These are phyloP conservation scores for Thamnaconus septentrionalis DNA, from an alignment of 2,113 vertebrate genomes.

Conservation along the genomic window DNA sequence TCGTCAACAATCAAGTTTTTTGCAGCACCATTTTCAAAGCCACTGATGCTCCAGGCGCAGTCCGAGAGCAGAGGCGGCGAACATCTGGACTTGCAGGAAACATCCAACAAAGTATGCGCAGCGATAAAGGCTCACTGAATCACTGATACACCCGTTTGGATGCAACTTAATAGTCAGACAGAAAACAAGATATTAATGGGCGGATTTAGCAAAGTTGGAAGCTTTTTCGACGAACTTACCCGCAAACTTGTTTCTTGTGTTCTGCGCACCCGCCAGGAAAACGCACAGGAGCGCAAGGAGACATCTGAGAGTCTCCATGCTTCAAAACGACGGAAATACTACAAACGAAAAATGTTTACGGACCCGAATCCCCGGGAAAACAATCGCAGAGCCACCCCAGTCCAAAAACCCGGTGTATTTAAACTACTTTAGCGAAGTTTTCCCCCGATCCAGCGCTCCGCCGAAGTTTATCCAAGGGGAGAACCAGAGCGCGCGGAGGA, in stretches of 20 bases:
- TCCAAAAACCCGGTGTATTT: slow-evolving; percentile 16
- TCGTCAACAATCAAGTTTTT: neutral
- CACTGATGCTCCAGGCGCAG: neutral
- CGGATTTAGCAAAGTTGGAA: too few species aligned
- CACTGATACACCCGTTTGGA: too few species aligned
- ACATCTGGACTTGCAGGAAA: slow-evolving; percentile 28
- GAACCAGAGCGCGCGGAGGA: slow-evolving; percentile 51
- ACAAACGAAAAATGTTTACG: neutral
- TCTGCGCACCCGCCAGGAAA: slow-evolving; percentile 46
- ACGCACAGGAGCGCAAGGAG: slow-evolving; percentile 67
- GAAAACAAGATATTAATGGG: too few species aligned
- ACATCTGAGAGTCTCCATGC: slow-evolving; percentile 60
- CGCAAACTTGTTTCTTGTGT: slow-evolving; percentile 21
- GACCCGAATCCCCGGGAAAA: neutral
- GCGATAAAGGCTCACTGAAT: too few species aligned
- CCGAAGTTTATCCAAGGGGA: slow-evolving; percentile 48
- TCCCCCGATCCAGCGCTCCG: slow-evolving; percentile 46
- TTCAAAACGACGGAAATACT: slow-evolving; percentile 17
- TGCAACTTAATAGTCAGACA: too few species aligned
- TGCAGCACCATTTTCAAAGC: neutral
- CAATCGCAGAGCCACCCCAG: slow-evolving; percentile 15
- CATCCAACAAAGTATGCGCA: neutral
- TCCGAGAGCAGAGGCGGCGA: neutral
- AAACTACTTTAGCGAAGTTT: slow-evolving; percentile 27
- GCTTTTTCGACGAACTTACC: slow-evolving; percentile 56